phyloP scores from a whole-genome alignment of 2,113 vertebrate genomes.

The Aegithalos caudatus region DNA sequence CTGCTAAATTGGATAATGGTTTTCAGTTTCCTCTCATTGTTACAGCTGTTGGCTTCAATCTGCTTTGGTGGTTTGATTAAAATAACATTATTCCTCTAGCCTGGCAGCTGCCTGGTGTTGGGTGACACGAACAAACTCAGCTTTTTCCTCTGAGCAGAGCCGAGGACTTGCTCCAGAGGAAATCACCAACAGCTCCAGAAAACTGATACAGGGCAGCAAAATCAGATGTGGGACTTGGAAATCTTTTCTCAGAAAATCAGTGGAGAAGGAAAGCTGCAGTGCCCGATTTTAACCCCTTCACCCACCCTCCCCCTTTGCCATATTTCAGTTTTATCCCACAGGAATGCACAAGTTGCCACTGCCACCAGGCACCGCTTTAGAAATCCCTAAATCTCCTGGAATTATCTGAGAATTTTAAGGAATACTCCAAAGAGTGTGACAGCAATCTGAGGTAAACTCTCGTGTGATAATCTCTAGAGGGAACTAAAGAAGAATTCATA shows the following conservation, averaged over 20 bases:
- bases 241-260: not conserved
- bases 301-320: not conserved
- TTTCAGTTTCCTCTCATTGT: not conserved
- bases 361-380: not conserved
- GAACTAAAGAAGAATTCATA: not conserved
- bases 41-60: slow-evolving; percentile 19
- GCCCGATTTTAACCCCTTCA: not conserved
- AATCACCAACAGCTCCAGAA: no score
- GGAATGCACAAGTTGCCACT: not conserved
- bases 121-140: not conserved
- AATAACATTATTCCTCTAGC: not conserved
- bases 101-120: not conserved
- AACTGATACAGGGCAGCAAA: not conserved
- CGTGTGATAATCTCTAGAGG: not conserved
- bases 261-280: not conserved
- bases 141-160: not conserved
- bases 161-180: not conserved
- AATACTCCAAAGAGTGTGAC: no score
- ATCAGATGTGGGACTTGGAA: not conserved
- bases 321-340: no score
- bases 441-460: not conserved
- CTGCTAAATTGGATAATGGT: slow-evolving; percentile 8
- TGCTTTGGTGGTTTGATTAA: not conserved
- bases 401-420: not conserved
- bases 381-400: not conserved